Base-by-base conservation (phyloP, 2,888 invertebrate genomes). In the Morpho achilles region DNA sequence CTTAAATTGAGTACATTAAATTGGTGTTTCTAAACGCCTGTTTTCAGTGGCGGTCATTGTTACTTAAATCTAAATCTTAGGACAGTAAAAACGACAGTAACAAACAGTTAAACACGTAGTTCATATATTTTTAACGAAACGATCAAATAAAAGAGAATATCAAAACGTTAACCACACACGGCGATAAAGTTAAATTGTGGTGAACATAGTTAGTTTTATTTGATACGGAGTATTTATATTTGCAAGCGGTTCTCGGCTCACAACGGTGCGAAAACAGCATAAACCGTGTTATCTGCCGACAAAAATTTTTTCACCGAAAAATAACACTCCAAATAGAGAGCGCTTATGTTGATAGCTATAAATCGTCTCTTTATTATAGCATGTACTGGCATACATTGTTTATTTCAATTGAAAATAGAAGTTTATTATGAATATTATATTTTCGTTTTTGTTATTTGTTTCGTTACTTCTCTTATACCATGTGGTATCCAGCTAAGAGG, bases 261-360 rank as follows among this genome's bases (percentile, higher is more conserved):
- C 56, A 48, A 51, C 48, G 55, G 56, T 65, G 68, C 69, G 71
- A 69, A 73, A 80, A 77, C 70, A 59, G 66, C 72, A 69, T 72
- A 75, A 75, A 77, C 69, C 71, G 71, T 72, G 76, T 74, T 79
- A 75, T 74, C 69, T 74, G 52, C 69, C 72, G 69, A 72, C 76
- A 78, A 79, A 73, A 77, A 77, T 70, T 71, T 74, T 76, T 73
- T 72, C 71, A 70, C 67, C 69, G 59, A 69, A 71, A 77, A 75
- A 71, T 68, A 74, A 71, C 71, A 72, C 68, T 68, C 63, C 5
- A 44, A 61, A 61, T 53, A 44, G 54, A 51, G 53, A 64, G 59
- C 61, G 61, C 55, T 66, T 63, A 62, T 59, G 58, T 60, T 61
- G 58, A 54, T 53, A 59, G 47, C 56, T 56, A 58, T 57, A 64